A percentile compares a stretch with the other conserved stretches of the same genome.
phyloP scores from a whole-genome alignment of 2,888 invertebrate genomes.

The Papilio protenor region DNA sequence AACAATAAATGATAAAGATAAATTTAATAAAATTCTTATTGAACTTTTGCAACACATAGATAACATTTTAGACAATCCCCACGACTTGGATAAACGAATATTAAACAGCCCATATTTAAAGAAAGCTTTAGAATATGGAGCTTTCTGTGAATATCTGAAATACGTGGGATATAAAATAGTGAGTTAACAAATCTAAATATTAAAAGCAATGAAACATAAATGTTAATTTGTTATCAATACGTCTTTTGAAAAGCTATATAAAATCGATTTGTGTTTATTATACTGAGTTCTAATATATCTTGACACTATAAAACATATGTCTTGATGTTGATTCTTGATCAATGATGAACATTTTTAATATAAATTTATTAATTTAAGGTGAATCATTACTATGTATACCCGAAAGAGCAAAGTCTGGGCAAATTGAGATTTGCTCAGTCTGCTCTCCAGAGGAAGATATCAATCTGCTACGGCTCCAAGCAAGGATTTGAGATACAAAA shows the following conservation, averaged over 20 bases:
- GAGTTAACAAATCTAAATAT: slow-evolving; percentile 49
- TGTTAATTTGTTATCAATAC: neutral
- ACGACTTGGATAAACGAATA: slow-evolving; percentile 65
- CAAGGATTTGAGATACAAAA: slow-evolving; percentile 35
- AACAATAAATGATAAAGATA: slow-evolving; percentile 61
- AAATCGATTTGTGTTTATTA: neutral
- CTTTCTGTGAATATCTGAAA: slow-evolving; percentile 70
- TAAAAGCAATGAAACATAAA: neutral
- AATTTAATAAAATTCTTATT: slow-evolving; percentile 66
- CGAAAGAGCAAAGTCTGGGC: slow-evolving; percentile 62
- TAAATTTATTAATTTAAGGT: slow-evolving; percentile 55
- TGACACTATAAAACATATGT: neutral
- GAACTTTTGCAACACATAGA: slow-evolving; percentile 66
- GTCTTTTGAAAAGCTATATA: neutral
- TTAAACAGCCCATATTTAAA: slow-evolving; percentile 63
- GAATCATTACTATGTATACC: slow-evolving; percentile 60
- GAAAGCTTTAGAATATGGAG: slow-evolving; percentile 57
- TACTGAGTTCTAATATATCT: neutral
- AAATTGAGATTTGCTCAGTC: slow-evolving; percentile 68
- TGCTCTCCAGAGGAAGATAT: slow-evolving; percentile 72
- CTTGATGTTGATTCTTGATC: neutral
- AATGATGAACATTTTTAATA: neutral
- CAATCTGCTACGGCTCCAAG: slow-evolving; percentile 64
- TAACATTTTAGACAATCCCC: slow-evolving; percentile 73
- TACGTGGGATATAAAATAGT: slow-evolving; percentile 73